Base-by-base conservation (phyloP, 2,888 invertebrate genomes). In the Schrankia costaestrigalis region DNA sequence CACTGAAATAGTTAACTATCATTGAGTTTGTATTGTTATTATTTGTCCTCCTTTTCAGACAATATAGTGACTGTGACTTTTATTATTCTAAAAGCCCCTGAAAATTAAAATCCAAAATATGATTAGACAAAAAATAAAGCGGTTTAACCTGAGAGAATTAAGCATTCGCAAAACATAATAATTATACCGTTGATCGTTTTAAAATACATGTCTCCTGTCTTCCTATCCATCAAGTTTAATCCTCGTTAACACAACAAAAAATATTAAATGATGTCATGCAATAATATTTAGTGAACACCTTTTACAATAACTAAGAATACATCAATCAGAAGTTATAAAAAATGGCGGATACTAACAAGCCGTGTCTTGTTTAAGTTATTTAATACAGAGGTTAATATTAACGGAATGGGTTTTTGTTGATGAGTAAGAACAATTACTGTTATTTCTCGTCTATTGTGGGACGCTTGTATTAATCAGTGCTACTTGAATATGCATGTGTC, bases 311-410 rank as follows among this genome's bases (percentile, higher is more conserved):
- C 26, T 18, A 2, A 18, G 9, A n/a, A 32, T 30, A 34, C 43
- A 55, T 57, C 54, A 53, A 54, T 55, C 55, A 55, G 38, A 48
- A 45, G 34, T 46, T 35, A 37, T 27, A 45, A 36, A 45, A 46
- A 49, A 30, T 37, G 31, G 33, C 33, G 25, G 25, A 27, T 41
- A 9, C 29, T 34, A 56, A 56, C 57, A 50, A 57, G 44, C 37
- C 56, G 39, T 50, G 38, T 31, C 56, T 33, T 44, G 46, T 51
- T 14, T n/a, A n/a, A n/a, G n/a, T n/a, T n/a, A n/a, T n/a, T 41
- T 40, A 50, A 57, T 46, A 37, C 32, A n/a, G 46, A 24, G 39
- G 49, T 52, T 59, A 56, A 46, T 55, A 40, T 30, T 18, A 25
- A 19, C 11, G 10, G 9, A 26, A 17, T 21, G 10, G 18, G 35